Evolutionary conservation across 2,113 vertebrate genomes (phyloP), one percentile per base, ranked within the genome.

Genomic region (Panthera tigris): DNA sequence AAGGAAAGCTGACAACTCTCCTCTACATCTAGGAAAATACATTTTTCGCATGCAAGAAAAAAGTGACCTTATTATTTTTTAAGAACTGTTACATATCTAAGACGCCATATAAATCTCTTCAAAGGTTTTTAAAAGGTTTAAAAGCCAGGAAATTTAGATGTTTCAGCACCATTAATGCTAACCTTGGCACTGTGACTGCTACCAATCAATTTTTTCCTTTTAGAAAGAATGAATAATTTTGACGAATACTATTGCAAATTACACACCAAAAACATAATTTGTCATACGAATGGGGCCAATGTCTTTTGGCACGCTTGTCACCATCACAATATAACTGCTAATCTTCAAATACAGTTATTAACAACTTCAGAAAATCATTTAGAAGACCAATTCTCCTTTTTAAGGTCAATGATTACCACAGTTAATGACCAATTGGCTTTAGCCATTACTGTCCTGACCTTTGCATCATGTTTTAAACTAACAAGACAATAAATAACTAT

Each of bases 101-200:
- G 73, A 97, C 87, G 19, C 61, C 73, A 96, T 94, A 95, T 97
- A 97, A 98, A 97, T 98, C 94, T 94, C 86, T 84, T 97, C 82
- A 96, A 97, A 95, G 82, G 27, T 85, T 96, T 95, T 90, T 82
- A 93, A 93, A 96, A 94, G 50, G 73, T 91, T 98, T 96, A 97
- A 97, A 97, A 97, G 94, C 66, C 95, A 97, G 89, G 78, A 95
- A 97, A 97, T 97, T 97, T 95, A 94, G 82, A 98, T 95, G 95
- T 96, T 97, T 97, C 96, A 96, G 96, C 82, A 97, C 95, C 95
- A 97, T 97, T 97, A 98, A 96, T 95, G 91, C 86, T 98, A 97
- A 97, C 97, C 97, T 97, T 97, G 96, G 98, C 95, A 96, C 96
- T 96, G 81, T 55, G 36, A 96, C 91, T 97, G 94, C 92, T 96